These are phyloP conservation scores for Nannoperca australis DNA, from an alignment of 2,797 vertebrate genomes.

Conservation along the genomic window DNA sequence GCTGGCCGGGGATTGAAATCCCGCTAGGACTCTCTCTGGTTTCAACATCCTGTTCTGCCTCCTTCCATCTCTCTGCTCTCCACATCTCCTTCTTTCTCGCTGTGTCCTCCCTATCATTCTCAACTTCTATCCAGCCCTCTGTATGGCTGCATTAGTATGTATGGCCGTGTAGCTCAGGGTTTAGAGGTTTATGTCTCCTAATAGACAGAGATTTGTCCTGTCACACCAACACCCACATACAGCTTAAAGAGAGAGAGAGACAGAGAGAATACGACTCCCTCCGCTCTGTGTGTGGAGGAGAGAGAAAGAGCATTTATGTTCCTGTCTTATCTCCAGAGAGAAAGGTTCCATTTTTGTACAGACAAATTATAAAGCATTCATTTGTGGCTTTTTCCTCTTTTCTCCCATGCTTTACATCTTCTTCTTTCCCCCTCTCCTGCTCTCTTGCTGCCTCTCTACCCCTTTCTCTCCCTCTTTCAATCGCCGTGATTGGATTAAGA, in stretches of 20 bases:
- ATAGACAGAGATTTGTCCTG: slow-evolving; percentile 84
- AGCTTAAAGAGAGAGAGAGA: slow-evolving; percentile 69
- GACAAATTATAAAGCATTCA: slow-evolving; percentile 74
- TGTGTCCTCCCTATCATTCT: slow-evolving; percentile 53
- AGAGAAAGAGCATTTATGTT: slow-evolving; percentile 67
- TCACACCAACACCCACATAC: slow-evolving; percentile 79
- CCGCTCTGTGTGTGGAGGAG: slow-evolving; percentile 37
- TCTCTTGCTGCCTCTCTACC: slow-evolving; percentile 10
- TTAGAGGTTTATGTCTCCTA: slow-evolving; percentile 83
- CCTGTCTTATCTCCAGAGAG: slow-evolving; percentile 66
- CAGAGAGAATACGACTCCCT: slow-evolving; percentile 56
- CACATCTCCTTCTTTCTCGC: slow-evolving; percentile 45
- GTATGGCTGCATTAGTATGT: slow-evolving; percentile 79
- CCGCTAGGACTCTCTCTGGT: slow-evolving; percentile 54
- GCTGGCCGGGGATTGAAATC: slow-evolving; percentile 64
- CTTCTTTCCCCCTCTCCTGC: not conserved
- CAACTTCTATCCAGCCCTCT: slow-evolving; percentile 61
- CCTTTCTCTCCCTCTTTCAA: slow-evolving; percentile 35
- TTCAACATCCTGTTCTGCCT: slow-evolving; percentile 57
- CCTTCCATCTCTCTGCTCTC: slow-evolving; percentile 45
- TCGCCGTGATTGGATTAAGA: slow-evolving; percentile 77
- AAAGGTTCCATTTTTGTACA: slow-evolving; percentile 73
- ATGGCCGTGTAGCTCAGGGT: slow-evolving; percentile 75
- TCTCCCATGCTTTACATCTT: slow-evolving; percentile 53
- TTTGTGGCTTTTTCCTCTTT: slow-evolving; percentile 68